A percentile compares a stretch with the other conserved stretches of the same genome.
These are phyloP conservation scores for Manis javanica DNA, from an alignment of 2,797 vertebrate species.

Conservation along the genomic window DNA sequence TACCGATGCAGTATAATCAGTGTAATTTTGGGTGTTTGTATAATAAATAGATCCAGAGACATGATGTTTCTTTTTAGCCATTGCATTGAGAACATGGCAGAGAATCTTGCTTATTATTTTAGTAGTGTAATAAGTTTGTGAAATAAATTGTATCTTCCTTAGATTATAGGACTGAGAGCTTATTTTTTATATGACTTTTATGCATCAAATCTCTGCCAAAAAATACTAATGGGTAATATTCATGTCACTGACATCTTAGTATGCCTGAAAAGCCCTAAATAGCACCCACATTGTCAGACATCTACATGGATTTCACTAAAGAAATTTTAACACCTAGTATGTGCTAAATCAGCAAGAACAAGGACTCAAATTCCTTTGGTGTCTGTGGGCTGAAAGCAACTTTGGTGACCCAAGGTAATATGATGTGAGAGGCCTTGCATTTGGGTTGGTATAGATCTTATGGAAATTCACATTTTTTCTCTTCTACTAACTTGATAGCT, in stretches of 20 bases:
- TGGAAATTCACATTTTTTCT: constrained; percentile 17
- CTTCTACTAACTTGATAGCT: constrained; percentile 4
- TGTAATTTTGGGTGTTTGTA: not conserved
- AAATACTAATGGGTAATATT: constrained; percentile 9
- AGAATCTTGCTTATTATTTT: constrained; percentile 18
- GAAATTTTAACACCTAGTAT: not conserved
- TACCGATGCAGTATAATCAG: not conserved
- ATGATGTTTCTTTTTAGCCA: constrained; percentile 8
- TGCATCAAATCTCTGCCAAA: constrained; percentile 26
- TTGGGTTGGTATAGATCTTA: not conserved
- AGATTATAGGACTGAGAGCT: not conserved
- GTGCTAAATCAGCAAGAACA: not conserved
- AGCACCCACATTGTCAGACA: not conserved
- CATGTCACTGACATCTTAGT: constrained; percentile 48
- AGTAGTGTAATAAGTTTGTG: not conserved
- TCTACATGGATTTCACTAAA: not conserved
- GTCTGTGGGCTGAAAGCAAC: not conserved
- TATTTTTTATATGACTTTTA: constrained; percentile 41
- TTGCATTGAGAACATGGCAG: constrained; percentile 26
- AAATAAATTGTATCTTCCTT: constrained; percentile 49
- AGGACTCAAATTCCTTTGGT: not conserved
- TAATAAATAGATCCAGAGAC: not conserved
- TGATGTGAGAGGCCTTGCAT: not conserved
- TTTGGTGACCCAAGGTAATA: not conserved
- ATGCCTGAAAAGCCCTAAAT: constrained; percentile 31